Evolutionary conservation across 2,113 vertebrate species (phyloP), one percentile per base, ranked within the genome.

Genomic region (Colaptes auratus): DNA sequence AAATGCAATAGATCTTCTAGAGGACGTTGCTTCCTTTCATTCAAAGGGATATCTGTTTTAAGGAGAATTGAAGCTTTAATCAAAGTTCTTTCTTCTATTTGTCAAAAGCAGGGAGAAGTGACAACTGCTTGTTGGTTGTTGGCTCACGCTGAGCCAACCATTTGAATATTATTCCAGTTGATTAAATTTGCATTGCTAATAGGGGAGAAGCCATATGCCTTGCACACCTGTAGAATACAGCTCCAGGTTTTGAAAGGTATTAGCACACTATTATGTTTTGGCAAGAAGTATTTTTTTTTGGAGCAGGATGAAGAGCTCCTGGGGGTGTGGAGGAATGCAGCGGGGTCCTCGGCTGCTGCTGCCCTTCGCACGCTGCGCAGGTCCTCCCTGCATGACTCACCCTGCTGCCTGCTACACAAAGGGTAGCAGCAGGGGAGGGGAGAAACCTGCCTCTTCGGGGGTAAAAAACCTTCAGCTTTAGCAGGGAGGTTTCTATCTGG

Each of bases 101-200:
- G 70, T 79, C 88, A 88, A 86, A 96, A 91, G 58, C 15, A 4
- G 56, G 36, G 36, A 24, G 52, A 94, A 91, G 66, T 61, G 91
- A 92, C 91, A 95, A 96, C 66, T 73, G 69, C 90, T 88, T 82
- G 82, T 72, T 23, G 77, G 72, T n/a, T 86, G 65, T 39, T 93
- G 95, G 83, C 77, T 92, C 69, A 6, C 46, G 90, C 93, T 94
- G 94, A 79, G 94, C 53, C 80, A 91, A 82, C 65, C 53, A 4
- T 95, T 89, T 88, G 88, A 95, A 92, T 88, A 81, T 96, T 95
- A 90, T 95, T 91, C 86, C 28, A 16, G 90, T 77, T 97, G 96
- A 95, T 97, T 95, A 97, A 95, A 95, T 97, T 94, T 96, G 95
- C 94, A 97, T 95, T 96, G 95, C 95, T 96, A 93, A 97, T 94